Evolutionary conservation across 2,797 vertebrate genomes (phyloP).

Genomic region (Channallabes apus): DNA sequence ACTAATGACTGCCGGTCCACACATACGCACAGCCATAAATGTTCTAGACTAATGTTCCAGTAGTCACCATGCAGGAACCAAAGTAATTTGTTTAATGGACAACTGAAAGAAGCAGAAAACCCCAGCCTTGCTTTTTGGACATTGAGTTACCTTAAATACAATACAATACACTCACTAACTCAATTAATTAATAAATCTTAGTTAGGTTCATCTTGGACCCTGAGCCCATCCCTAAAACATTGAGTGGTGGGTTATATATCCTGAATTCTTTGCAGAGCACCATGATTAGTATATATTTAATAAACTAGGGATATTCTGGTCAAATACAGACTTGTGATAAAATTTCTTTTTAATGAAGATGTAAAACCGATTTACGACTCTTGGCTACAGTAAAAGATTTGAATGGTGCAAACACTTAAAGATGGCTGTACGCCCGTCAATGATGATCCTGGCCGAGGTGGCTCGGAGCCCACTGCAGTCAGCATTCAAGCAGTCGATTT

Average conservation of each 20-base stretch:
- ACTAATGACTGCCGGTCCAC: constrained; percentile 62
- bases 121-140: background rate
- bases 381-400: no score
- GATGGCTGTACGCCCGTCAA: no score
- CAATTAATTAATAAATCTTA: background rate
- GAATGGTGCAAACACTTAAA: no score
- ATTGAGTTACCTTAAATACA: background rate
- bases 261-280: background rate
- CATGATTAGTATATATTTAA: no score
- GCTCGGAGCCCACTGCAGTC: no score
- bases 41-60: constrained; percentile 29
- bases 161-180: background rate
- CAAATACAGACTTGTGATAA: no score
- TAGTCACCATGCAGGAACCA: constrained; percentile 52
- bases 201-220: background rate
- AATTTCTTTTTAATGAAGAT: no score
- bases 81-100: constrained; percentile 55
- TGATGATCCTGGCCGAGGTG: no score
- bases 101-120: background rate
- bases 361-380: no score
- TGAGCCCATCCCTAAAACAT: background rate
- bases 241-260: background rate
- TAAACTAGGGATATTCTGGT: no score
- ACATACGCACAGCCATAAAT: constrained; percentile 32
- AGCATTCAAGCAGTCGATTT: no score